Evolutionary conservation across 2,797 vertebrate genomes (phyloP).

Genomic region (Myripristis murdjan): DNA sequence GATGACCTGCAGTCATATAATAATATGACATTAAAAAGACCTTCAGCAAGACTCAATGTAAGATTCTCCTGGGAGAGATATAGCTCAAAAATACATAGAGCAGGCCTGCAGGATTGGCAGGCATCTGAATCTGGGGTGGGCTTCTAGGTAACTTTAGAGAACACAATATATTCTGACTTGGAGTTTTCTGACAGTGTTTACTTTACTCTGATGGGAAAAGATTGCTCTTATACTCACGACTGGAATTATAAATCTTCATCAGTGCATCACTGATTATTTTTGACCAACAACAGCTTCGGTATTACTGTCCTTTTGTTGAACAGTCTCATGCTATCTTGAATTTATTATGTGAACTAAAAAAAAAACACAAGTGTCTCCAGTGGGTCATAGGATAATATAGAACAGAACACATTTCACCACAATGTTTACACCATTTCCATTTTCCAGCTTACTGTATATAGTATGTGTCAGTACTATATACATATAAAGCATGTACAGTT

Average conservation of each 20-base stretch:
- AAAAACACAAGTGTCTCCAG: slow-evolving; percentile 6
- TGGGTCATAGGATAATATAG: slow-evolving; percentile 22
- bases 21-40: slow-evolving; percentile 74
- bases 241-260: slow-evolving; percentile 76
- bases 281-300: slow-evolving; percentile 61
- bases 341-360: slow-evolving; percentile 10
- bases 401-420: slow-evolving; percentile 27
- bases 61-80: slow-evolving; percentile 58
- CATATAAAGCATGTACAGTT: not conserved
- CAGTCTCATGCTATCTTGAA: slow-evolving; percentile 23
- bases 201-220: slow-evolving; percentile 66
- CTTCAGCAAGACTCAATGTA: slow-evolving; percentile 45
- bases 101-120: slow-evolving; percentile 76
- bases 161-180: slow-evolving; percentile 62
- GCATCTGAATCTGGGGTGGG: slow-evolving; percentile 64
- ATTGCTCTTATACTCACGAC: slow-evolving; percentile 57
- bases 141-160: slow-evolving; percentile 64
- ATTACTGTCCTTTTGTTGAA: slow-evolving; percentile 37
- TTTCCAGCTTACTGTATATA: not conserved
- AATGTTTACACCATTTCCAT: not conserved
- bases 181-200: slow-evolving; percentile 76
- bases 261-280: slow-evolving; percentile 55
- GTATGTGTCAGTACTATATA: not conserved
- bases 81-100: slow-evolving; percentile 73
- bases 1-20: slow-evolving; percentile 44